Evolutionary conservation across 1,140 invertebrate genomes (phyloP).

Genomic region (Episyrphus balteatus): DNA sequence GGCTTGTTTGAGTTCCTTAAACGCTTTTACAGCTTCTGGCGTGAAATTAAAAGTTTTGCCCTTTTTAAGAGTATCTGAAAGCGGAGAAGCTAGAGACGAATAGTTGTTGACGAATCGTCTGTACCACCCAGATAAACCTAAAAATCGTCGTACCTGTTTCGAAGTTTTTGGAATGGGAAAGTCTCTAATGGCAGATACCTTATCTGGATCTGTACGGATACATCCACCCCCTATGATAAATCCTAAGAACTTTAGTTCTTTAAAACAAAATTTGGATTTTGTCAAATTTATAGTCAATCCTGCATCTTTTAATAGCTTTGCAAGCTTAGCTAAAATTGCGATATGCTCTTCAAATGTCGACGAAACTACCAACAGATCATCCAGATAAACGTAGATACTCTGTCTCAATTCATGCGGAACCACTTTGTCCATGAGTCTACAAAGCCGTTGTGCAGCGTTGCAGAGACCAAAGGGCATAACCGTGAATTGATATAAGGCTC

Average conservation of each 20-base stretch:
- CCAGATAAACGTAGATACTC: not conserved
- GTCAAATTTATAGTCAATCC: not conserved
- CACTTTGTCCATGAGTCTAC: too few relatives aligned
- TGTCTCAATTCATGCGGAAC: too few relatives aligned
- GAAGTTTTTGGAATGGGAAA: constrained; percentile 2
- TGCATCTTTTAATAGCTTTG: not conserved
- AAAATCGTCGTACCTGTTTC: constrained; percentile 32
- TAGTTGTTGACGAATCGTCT: constrained; percentile 26
- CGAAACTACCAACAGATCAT: not conserved
- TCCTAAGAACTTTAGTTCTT: constrained; percentile 18
- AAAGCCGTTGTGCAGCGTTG: too few relatives aligned
- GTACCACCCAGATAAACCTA: constrained; percentile 35
- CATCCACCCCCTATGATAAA: too few relatives aligned
- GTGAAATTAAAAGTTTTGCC: not conserved
- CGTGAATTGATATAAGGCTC: too few relatives aligned
- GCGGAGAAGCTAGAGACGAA: constrained; percentile 3
- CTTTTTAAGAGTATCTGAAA: not conserved
- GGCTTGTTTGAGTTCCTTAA: constrained; percentile 3
- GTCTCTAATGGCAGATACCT: constrained; percentile 8
- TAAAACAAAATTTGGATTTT: not conserved
- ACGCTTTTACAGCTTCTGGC: not conserved
- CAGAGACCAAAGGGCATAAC: constrained; percentile 10
- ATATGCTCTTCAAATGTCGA: not conserved
- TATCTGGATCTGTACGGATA: constrained; percentile 24
- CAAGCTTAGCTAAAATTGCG: not conserved